phyloP scores from a whole-genome alignment of 2,113 vertebrate genomes.

The Atractosteus spatula region DNA sequence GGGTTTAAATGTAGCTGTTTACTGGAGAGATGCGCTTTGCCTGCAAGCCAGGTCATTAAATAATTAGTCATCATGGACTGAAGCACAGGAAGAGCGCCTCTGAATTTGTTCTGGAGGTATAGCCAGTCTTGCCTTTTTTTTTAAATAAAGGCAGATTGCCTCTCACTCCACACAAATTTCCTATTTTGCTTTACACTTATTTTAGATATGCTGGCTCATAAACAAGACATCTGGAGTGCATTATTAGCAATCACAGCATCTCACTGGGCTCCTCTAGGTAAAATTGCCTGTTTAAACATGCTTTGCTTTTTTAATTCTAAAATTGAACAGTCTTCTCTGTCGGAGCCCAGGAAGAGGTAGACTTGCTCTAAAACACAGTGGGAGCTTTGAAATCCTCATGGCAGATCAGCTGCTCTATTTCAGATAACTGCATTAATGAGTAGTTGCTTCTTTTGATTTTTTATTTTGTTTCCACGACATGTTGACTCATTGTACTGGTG shows the following conservation, averaged over 20 bases:
- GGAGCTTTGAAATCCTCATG: not conserved
- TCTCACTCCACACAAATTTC: no score
- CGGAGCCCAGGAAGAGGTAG: not conserved
- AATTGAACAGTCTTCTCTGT: not conserved
- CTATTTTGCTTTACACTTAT: no score
- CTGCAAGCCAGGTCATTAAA: slow-evolving; percentile 18
- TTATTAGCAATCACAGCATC: no score
- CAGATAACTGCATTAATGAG: no score
- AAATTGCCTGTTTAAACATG: not conserved
- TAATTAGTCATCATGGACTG: slow-evolving; percentile 19
- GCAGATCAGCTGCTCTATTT: no score
- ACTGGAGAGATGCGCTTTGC: slow-evolving; percentile 12
- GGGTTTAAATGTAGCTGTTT: not conserved
- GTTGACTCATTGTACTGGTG: no score
- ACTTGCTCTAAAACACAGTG: not conserved
- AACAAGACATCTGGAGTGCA: no score
- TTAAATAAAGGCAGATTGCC: no score
- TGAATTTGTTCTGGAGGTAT: slow-evolving; percentile 8
- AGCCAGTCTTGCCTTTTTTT: not conserved
- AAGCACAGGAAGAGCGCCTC: slow-evolving; percentile 13
- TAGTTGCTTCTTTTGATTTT: no score
- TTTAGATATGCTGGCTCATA: no score
- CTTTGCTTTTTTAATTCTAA: not conserved
- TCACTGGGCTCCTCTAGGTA: no score
- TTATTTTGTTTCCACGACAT: no score